A percentile compares a stretch with the other conserved stretches of the same genome.
These are phyloP conservation scores for Drosophila sp. DNA, from an alignment of 1,140 invertebrate genomes.

Conservation along the genomic window DNA sequence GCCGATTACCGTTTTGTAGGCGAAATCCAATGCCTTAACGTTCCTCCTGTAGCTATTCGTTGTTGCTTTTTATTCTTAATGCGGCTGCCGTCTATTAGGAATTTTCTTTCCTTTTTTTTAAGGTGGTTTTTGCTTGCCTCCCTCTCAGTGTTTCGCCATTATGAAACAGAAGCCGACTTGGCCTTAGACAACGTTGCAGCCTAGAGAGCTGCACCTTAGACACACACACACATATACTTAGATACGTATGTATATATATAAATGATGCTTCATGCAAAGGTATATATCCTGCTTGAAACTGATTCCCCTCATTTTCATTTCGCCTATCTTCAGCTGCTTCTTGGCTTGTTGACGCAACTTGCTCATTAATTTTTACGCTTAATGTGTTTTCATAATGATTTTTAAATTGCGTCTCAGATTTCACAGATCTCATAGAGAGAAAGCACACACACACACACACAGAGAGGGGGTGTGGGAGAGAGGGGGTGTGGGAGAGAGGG, in stretches of 20 bases:
- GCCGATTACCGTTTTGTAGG: slow-evolving; percentile 56
- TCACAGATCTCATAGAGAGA: slow-evolving; percentile 43
- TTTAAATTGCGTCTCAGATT: slow-evolving; percentile 79
- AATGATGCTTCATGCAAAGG: slow-evolving; percentile 7
- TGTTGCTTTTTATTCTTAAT: background rate
- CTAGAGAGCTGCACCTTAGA: slow-evolving; percentile 42
- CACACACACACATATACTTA: slow-evolving; percentile 31
- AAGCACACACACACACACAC: background rate
- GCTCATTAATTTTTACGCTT: slow-evolving; percentile 81
- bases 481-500: background rate
- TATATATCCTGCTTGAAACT: background rate
- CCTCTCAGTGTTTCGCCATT: slow-evolving; percentile 31
- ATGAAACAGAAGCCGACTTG: slow-evolving; percentile 53
- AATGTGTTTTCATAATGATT: slow-evolving; percentile 78
- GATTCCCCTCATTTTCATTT: slow-evolving; percentile 2
- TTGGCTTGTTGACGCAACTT: slow-evolving; percentile 68
- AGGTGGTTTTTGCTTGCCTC: slow-evolving; percentile 15
- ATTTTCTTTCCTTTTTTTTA: slow-evolving; percentile 54
- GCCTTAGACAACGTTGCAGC: slow-evolving; percentile 35
- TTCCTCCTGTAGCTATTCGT: background rate
- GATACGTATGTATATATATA: background rate
- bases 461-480: background rate
- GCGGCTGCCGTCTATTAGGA: slow-evolving; percentile 38
- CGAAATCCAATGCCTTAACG: slow-evolving; percentile 57
- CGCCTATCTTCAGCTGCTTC: slow-evolving; percentile 18